Conservation (phyloP, 1,140 invertebrate genomes). For the Mycetomoellerius zeteki region DNA sequence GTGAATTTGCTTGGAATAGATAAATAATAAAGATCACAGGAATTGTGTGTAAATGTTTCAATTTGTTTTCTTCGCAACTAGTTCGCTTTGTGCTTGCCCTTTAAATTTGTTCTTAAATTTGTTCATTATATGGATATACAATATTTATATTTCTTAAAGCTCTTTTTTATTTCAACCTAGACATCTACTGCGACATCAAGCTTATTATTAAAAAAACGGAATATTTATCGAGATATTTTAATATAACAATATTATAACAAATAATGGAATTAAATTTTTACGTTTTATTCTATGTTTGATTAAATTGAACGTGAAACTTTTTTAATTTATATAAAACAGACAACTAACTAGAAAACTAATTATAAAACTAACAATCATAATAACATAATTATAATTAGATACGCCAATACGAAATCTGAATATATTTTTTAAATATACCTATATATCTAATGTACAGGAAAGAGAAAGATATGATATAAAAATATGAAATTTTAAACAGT, state of each 20-base stretch:
- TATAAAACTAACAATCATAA: background rate
- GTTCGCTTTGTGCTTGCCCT: background rate
- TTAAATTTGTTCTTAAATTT: background rate
- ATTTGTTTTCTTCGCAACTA: background rate
- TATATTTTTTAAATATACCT: background rate
- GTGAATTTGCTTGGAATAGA: background rate
- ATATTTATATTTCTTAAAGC: background rate
- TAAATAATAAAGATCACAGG: background rate
- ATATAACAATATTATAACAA: background rate
- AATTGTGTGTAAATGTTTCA: background rate
- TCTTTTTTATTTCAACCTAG: background rate
- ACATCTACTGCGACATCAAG: background rate
- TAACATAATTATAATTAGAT: background rate
- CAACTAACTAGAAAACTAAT: background rate
- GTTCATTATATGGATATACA: background rate
- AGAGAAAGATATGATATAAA: constrained; percentile 6
- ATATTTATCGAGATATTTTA: background rate
- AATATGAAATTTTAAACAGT: background rate
- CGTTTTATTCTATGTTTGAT: background rate
- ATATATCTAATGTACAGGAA: background rate
- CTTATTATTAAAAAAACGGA: background rate
- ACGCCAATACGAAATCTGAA: background rate
- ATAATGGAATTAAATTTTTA: background rate
- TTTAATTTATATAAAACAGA: background rate
- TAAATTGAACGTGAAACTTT: background rate